Evolutionary conservation across 2,113 vertebrate genomes (phyloP), one percentile per base, ranked within the genome.

Genomic region (Hipposideros armiger): DNA sequence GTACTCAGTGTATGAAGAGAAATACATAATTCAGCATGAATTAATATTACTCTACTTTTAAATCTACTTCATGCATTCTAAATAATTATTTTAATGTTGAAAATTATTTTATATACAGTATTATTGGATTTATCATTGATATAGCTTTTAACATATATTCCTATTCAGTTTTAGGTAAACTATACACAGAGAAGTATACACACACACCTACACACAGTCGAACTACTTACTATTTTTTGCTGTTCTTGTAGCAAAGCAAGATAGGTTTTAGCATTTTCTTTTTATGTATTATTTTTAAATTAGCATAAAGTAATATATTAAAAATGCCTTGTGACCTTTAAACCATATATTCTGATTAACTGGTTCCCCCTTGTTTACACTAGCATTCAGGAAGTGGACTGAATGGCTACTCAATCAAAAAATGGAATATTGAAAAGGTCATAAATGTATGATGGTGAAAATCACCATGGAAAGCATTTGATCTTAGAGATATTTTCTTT

Each of bases 361-460:
- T n/a, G 16, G 30, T 83, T 92, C 19, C 3, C 4, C 1, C 0
- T 2, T 78, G 15, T 92, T 82, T 92, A 83, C 17, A 45, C 50
- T 28, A 62, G 50, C 13, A 47, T 88, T 94, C 22, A 60, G 28
- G 10, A 32, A 67, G 26, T 62, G 11, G 36, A 73, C 19, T 47
- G 32, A 94, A 80, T 50, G 67, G 16, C 16, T 89, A 40, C 20
- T 62, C 5, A n/a, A 30, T 70, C 32, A 95, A 82, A 67, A 70
- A 42, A 86, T 7, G n/a, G 8, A 86, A 89, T 82, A 40, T 20
- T 40, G 15, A 62, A 92, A 91, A 93, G 40, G 56, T 91, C 93
- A 85, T 10, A 4, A 1, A 70, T 42, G 8, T 73, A 19, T n/a
- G 15, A 45, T 70, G 32, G 36, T 26, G 19, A 58, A 69, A 81